phyloP scores from a whole-genome alignment of 2,113 vertebrate genomes.

The Phyllostomus discolor region DNA sequence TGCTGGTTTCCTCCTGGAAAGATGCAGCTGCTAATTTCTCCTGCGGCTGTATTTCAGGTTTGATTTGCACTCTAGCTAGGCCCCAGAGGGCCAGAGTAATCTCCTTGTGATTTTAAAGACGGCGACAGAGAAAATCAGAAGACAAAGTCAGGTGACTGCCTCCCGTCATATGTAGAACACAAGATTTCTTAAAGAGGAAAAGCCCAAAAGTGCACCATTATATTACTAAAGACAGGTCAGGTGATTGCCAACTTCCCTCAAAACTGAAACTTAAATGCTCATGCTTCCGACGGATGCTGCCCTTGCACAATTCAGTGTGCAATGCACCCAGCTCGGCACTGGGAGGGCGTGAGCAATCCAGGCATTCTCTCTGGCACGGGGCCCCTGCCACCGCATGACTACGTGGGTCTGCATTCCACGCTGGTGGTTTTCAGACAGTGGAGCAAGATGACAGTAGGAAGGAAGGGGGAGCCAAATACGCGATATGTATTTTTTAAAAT shows the following conservation, averaged over 20 bases:
- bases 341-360: background rate
- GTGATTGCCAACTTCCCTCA: background rate
- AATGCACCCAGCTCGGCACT: accelerated
- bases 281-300: background rate
- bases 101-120: background rate
- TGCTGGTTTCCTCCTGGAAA: background rate
- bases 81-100: background rate
- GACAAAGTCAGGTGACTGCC: background rate
- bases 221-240: background rate
- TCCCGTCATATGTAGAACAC: background rate
- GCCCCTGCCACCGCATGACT: background rate
- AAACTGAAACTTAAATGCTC: background rate
- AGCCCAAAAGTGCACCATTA: background rate
- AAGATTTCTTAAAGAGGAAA: slow-evolving; percentile 8
- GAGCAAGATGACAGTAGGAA: background rate
- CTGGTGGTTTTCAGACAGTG: background rate
- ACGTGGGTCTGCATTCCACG: background rate
- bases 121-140: background rate
- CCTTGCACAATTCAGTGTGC: background rate
- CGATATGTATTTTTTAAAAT: accelerated
- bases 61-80: background rate
- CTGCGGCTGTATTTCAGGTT: background rate
- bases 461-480: background rate
- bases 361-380: background rate
- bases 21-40: background rate